These are phyloP conservation scores for Gymnothorax javanicus DNA, from an alignment of 2,797 vertebrate genomes.

Conservation along the genomic window DNA sequence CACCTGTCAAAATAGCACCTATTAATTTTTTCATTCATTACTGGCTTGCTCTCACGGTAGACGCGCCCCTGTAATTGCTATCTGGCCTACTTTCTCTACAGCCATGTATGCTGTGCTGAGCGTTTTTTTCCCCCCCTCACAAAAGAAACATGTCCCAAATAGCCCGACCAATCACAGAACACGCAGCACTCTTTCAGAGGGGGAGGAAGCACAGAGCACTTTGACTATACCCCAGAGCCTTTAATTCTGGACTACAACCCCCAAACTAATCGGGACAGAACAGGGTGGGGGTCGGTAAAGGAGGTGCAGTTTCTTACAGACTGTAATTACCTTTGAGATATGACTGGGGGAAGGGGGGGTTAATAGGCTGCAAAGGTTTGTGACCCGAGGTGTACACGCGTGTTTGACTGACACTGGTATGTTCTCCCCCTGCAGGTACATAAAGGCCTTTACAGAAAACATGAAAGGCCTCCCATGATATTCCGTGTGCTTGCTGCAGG, in stretches of 20 bases:
- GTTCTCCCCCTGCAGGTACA: not conserved
- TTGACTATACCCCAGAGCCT: not conserved
- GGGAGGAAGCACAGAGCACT: not conserved
- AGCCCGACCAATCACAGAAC: not conserved
- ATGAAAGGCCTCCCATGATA: not conserved
- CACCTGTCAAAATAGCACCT: not conserved
- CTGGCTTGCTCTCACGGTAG: not conserved
- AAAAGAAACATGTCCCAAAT: not conserved
- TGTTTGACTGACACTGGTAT: not conserved
- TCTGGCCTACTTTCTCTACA: not conserved
- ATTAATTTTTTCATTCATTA: not conserved
- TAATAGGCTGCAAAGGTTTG: not conserved
- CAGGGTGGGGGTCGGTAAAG: not conserved
- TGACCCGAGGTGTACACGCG: not conserved
- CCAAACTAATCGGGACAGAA: not conserved
- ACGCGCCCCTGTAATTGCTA: not conserved
- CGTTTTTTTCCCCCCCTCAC: not conserved
- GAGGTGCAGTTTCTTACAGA: not conserved
- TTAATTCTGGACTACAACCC: not conserved
- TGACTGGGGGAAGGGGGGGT: not conserved
- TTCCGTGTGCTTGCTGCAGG: too few relatives aligned
- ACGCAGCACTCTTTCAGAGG: not conserved
- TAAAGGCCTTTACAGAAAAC: not conserved
- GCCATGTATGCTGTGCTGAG: not conserved
- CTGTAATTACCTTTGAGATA: not conserved